Conservation (phyloP, 92 coral and sea anemone species). For the Siderastrea radians region DNA sequence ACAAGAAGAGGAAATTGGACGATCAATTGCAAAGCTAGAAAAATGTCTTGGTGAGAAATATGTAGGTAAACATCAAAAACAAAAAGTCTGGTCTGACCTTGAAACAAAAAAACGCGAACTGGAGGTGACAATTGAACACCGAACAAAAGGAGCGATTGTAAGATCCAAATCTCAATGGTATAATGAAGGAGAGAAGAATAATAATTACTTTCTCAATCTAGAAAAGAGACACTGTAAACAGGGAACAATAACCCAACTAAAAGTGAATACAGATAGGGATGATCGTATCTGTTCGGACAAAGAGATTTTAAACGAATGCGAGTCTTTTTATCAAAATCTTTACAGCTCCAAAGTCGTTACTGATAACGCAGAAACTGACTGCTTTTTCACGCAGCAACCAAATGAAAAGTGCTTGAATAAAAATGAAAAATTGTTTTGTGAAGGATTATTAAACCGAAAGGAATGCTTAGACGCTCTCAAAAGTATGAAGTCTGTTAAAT, state of each 20-base stretch:
- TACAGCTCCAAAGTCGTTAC: not conserved
- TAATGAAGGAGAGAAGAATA: no score
- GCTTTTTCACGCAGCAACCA: slow-evolving; percentile 9
- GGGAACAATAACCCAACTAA: not conserved
- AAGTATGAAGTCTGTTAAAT: not conserved
- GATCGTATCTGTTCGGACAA: not conserved
- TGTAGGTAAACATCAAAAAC: not conserved
- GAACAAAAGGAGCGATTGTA: no score
- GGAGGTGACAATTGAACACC: no score
- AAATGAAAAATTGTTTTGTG: slow-evolving; percentile 1
- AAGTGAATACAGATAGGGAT: no score
- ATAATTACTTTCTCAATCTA: not conserved
- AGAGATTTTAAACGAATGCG: not conserved
- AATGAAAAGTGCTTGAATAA: slow-evolving; percentile 7
- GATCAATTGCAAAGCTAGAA: no score
- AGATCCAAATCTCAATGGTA: no score
- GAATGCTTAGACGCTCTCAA: slow-evolving; percentile 10
- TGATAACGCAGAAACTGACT: not conserved
- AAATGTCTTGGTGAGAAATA: not conserved
- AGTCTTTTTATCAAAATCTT: not conserved
- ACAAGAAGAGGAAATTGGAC: slow-evolving; percentile 6
- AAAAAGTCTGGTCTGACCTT: not conserved
- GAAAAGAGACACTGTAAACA: slow-evolving; percentile 1
- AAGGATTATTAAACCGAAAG: not conserved
- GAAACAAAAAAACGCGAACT: not conserved